Evolutionary conservation across 2,888 invertebrate genomes (phyloP).

Genomic region (Sthenelais limicola): DNA sequence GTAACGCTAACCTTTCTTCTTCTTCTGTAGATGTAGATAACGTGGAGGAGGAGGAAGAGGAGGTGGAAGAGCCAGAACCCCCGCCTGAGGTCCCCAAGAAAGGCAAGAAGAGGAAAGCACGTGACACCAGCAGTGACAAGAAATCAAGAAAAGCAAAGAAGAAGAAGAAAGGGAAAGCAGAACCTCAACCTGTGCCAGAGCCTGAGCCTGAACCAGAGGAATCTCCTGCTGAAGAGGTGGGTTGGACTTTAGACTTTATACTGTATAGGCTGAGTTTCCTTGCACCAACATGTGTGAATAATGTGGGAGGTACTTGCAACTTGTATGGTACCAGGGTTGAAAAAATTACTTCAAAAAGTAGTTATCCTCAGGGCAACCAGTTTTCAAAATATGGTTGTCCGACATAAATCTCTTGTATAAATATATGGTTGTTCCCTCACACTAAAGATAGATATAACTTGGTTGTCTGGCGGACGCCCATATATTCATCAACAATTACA

Average conservation of each 20-base stretch:
- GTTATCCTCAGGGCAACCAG: too few species aligned
- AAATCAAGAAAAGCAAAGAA: slow-evolving; percentile 79
- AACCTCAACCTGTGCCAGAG: slow-evolving; percentile 8
- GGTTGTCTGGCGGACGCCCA: too few species aligned
- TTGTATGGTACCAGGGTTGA: too few species aligned
- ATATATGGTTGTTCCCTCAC: too few species aligned
- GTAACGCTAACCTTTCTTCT: neutral
- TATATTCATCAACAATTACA: too few species aligned
- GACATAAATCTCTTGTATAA: too few species aligned
- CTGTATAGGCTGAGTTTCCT: neutral
- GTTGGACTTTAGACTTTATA: neutral
- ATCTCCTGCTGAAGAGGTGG: slow-evolving; percentile 11
- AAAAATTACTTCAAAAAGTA: too few species aligned
- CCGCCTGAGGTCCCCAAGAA: slow-evolving; percentile 43
- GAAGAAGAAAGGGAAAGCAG: slow-evolving; percentile 53
- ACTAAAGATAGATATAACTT: too few species aligned
- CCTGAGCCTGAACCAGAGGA: slow-evolving; percentile 4
- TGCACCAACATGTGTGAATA: too few species aligned
- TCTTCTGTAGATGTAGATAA: slow-evolving; percentile 17
- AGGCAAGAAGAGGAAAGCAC: slow-evolving; percentile 92
- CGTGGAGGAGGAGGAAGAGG: slow-evolving; percentile 12
- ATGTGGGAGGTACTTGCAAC: too few species aligned
- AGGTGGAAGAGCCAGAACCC: slow-evolving; percentile 22
- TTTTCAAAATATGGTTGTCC: too few species aligned
- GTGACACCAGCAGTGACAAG: slow-evolving; percentile 87